Evolutionary conservation across 2,113 vertebrate species (phyloP), one percentile per base, ranked within the genome.

Genomic region (Neodontobutis hainanensis): DNA sequence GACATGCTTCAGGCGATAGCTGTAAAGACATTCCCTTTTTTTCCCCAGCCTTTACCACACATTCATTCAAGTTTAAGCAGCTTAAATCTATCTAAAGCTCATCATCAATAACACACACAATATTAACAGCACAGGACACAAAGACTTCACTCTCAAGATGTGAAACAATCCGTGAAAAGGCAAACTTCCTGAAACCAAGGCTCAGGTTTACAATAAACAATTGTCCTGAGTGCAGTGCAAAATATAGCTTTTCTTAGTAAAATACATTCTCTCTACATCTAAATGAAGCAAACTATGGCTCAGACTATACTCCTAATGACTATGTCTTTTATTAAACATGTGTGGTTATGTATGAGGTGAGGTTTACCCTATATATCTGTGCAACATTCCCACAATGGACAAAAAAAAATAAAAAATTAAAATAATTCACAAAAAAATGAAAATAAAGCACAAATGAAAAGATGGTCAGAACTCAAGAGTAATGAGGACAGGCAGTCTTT

Each of bases 401-500:
- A 69, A 46, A 64, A 47, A 50, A 61, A 36, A 73, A 83, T 51
- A 32, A 9, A 9, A 61, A 66, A 77, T n/a, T n/a, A n/a, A n/a
- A n/a, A n/a, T n/a, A n/a, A n/a, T 68, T 5, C 52, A 72, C 59
- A 8, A 67, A 61, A 60, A 44, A 50, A 59, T 6, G 45, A 73
- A 64, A 36, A 0, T 66, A 71, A 85, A 71, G 64, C 43, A 81
- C 49, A 27, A 85, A 91, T 86, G 84, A 91, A 93, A 89, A 90
- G 88, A 93, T 92, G 90, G 92, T 92, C 85, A 85, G 80, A 93
- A 92, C 91, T 75, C 89, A 90, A 27, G 73, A 90, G 83, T 89
- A 79, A 94, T 91, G 90, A 92, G 89, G 92, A 91, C 90, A 94
- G 91, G 89, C 90, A 91, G 85, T 92, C 90, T 94, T 94, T 93